Evolutionary conservation across 2,888 invertebrate genomes (phyloP).

Genomic region (Leptothorax acervorum): DNA sequence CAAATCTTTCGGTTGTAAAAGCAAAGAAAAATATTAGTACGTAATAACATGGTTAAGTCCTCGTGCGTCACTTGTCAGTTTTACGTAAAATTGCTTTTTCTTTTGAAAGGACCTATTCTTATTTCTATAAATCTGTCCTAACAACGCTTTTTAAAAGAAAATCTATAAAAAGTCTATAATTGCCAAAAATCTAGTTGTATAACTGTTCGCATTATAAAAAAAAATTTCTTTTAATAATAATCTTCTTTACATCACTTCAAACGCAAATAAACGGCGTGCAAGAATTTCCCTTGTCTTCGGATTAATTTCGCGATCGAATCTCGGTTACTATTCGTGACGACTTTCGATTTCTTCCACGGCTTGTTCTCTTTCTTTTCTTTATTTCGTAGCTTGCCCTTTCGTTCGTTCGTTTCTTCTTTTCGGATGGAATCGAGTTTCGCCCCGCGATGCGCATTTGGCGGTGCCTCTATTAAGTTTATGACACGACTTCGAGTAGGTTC

Average conservation of each 20-base stretch:
- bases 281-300: constrained; percentile 19
- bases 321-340: constrained; percentile 55
- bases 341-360: constrained; percentile 51
- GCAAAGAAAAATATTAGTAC: constrained; percentile 28
- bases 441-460: constrained; percentile 60
- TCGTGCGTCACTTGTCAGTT: constrained; percentile 2
- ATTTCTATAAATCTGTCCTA: neutral
- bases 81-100: neutral
- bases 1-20: constrained; percentile 22
- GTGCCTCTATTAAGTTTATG: constrained; percentile 72
- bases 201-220: neutral
- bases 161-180: neutral
- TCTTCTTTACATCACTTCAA: neutral
- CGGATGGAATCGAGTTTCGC: constrained; percentile 61
- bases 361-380: constrained; percentile 43
- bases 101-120: neutral
- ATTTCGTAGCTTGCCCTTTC: constrained; percentile 40
- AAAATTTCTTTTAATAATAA: neutral
- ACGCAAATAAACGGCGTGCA: neutral
- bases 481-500: constrained; percentile 73
- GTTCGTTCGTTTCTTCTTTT: constrained; percentile 55
- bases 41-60: constrained; percentile 2
- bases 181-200: neutral
- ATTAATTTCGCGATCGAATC: constrained; percentile 33
- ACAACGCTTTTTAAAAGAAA: neutral